Percentiles rank a stretch among this genome's conserved stretches.
phyloP scores from a whole-genome alignment of 2,797 vertebrate species.

The Xerus rutilus region DNA sequence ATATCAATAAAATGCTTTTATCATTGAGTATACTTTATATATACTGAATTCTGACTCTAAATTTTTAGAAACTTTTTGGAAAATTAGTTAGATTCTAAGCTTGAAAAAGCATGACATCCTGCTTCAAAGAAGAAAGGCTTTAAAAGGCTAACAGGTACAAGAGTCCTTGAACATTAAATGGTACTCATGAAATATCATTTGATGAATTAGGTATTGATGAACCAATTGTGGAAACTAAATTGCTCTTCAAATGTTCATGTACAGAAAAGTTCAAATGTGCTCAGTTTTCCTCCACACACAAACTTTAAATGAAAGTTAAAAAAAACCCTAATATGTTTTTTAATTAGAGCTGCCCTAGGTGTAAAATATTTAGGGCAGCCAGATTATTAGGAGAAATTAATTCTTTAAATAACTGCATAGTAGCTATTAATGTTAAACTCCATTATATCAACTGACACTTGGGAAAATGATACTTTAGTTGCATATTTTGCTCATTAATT shows the following conservation, averaged over 20 bases:
- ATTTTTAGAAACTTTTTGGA: neutral
- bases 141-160: neutral
- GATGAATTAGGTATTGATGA: neutral
- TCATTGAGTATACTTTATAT: neutral
- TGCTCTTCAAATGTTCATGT: neutral
- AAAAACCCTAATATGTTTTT: neutral
- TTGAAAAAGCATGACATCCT: neutral
- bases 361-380: neutral
- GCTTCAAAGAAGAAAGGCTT: neutral
- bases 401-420: conserved; percentile 47
- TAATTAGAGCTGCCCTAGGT: neutral
- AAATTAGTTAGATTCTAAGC: neutral
- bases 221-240: neutral
- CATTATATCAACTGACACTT: conserved; percentile 20
- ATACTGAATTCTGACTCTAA: conserved; percentile 10
- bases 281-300: neutral
- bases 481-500: neutral
- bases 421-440: conserved; percentile 39
- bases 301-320: neutral
- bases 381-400: conserved; percentile 39
- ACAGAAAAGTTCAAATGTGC: neutral
- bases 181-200: neutral
- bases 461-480: neutral
- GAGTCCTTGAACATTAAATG: neutral
- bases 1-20: neutral